Evolutionary conservation across 2,113 vertebrate genomes (phyloP), one percentile per base, ranked within the genome.

Genomic region (Neodontobutis hainanensis): DNA sequence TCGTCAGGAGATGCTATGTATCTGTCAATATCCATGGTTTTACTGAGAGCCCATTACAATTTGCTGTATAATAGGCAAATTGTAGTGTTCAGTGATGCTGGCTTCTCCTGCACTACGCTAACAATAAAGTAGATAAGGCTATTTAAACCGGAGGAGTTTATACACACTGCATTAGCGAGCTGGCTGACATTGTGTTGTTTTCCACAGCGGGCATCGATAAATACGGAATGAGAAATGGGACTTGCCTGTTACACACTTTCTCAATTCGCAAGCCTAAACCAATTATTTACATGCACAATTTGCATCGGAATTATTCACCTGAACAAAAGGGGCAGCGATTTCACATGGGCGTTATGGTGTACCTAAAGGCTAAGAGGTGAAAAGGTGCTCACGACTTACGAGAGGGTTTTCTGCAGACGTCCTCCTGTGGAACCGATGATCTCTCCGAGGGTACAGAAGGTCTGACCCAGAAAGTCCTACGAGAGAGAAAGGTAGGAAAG

Each of bases 391-490:
- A 32, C 1, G 46, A 92, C 92, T 93, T 85, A 94, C 92, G 92
- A 94, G 42, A 94, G 87, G 42, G 76, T 86, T 72, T 66, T 90
- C 75, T 94, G 91, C 79, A 92, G 65, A 27, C 90, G 87, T 56
- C 92, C 88, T 53, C 90, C 92, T 9, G 88, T 66, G 27, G 92
- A 91, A 43, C 92, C 92, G 8, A 94, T 94, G 81, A 94, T 92
- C 85, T 94, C 92, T 75, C 92, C 92, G 8, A 94, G 91, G 57
- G 92, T 93, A 60, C 92, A 92, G 81, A 94, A 94, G 15, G 90
- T 94, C 85, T 94, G 92, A 61, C 92, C 92, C 67, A 94, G 86
- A 77, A 94, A 94, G 74, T 93, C 92, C 92, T 94, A 43, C 4
- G 8, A 52, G 44, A 36, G 7, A 42, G 12, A 45, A 36, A 34